Evolutionary conservation across 2,888 invertebrate species (phyloP).

Genomic region (Dynastes grantii): DNA sequence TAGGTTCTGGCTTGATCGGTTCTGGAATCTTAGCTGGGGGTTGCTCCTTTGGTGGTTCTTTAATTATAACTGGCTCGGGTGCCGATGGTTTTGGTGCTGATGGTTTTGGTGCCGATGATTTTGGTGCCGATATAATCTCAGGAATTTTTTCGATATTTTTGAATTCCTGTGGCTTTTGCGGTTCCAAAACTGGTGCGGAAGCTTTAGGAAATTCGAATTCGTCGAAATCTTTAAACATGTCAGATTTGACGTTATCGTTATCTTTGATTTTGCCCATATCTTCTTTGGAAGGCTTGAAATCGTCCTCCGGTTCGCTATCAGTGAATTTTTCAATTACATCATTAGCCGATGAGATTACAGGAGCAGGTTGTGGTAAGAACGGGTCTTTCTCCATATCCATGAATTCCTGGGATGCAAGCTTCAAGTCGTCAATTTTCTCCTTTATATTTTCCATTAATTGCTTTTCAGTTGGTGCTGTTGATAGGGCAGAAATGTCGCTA

Average conservation of each 20-base stretch:
- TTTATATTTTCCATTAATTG: slow-evolving; percentile 56
- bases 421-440: slow-evolving; percentile 58
- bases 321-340: slow-evolving; percentile 74
- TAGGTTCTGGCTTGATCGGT: slow-evolving; percentile 52
- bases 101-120: not conserved
- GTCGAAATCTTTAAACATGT: slow-evolving; percentile 63
- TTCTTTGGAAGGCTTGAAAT: slow-evolving; percentile 63
- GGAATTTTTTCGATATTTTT: slow-evolving; percentile 53
- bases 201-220: slow-evolving; percentile 60
- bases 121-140: slow-evolving; percentile 52
- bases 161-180: slow-evolving; percentile 34
- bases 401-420: slow-evolving; percentile 63
- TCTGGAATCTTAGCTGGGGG: not conserved
- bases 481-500: slow-evolving; percentile 59
- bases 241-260: slow-evolving; percentile 53
- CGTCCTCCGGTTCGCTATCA: slow-evolving; percentile 75
- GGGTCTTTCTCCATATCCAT: slow-evolving; percentile 65
- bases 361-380: slow-evolving; percentile 29
- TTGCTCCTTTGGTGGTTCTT: not conserved
- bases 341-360: slow-evolving; percentile 45
- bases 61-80: too few species aligned
- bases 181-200: slow-evolving; percentile 48
- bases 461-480: slow-evolving; percentile 53
- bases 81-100: too few species aligned
- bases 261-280: slow-evolving; percentile 48